Conservation (phyloP, 1,140 invertebrate genomes). For the Reticulitermes speratus region DNA sequence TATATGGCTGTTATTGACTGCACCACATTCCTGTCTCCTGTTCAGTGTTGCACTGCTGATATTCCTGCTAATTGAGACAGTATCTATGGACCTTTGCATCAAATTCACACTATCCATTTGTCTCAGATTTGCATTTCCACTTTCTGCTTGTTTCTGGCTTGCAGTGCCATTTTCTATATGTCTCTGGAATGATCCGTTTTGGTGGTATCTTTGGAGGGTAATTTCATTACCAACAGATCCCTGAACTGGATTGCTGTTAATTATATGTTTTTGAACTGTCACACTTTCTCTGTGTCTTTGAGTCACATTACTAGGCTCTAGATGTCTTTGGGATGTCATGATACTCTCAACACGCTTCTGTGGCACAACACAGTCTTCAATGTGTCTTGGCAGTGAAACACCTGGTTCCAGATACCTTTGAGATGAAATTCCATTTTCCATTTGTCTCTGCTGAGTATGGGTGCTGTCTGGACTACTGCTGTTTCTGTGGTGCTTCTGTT, state of each 20-base stretch:
- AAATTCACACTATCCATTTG: neutral
- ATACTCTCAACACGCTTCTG: too few species aligned
- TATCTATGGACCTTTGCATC: neutral
- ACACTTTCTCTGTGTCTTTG: neutral
- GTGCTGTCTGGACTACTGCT: neutral
- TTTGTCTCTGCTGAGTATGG: neutral
- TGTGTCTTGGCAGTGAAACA: neutral
- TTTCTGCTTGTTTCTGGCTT: conserved; percentile 17
- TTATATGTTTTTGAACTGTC: neutral
- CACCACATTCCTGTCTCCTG: neutral
- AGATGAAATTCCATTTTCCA: neutral
- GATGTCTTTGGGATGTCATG: neutral
- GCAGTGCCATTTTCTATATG: conserved; percentile 6
- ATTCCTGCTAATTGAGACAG: neutral
- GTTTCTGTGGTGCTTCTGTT: neutral
- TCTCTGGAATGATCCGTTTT: neutral
- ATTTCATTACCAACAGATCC: neutral
- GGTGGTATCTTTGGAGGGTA: too few species aligned
- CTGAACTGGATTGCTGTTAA: neutral
- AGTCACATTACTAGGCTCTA: neutral
- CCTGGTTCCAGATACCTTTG: neutral
- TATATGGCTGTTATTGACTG: too few species aligned
- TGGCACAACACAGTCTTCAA: neutral
- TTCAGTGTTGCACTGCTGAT: neutral
- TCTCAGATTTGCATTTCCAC: neutral